These are phyloP conservation scores for Sebastes oblongus DNA, from an alignment of 2,797 vertebrate species.

Conservation along the genomic window DNA sequence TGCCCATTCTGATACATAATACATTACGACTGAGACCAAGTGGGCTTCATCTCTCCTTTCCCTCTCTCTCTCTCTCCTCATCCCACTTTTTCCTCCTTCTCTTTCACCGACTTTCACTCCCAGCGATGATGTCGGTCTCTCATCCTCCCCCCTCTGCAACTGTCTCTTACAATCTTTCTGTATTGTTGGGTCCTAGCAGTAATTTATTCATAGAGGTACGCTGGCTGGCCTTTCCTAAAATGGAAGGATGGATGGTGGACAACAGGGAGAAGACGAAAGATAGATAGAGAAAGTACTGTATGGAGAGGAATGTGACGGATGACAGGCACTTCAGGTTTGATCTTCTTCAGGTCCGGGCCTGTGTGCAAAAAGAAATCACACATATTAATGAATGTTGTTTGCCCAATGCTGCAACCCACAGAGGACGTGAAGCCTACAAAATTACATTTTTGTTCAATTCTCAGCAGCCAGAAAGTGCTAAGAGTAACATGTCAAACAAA, in stretches of 20 bases:
- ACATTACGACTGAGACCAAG: slow-evolving; percentile 72
- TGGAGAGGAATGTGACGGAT: background rate
- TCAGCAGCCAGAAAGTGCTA: background rate
- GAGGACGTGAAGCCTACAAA: background rate
- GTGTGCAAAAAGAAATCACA: slow-evolving; percentile 21
- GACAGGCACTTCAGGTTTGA: slow-evolving; percentile 9
- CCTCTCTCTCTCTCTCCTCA: background rate
- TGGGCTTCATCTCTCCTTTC: slow-evolving; percentile 11
- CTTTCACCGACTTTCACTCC: slow-evolving; percentile 19
- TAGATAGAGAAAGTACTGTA: background rate
- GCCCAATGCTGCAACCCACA: background rate
- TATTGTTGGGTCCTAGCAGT: slow-evolving; percentile 38
- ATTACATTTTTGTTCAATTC: slow-evolving; percentile 1
- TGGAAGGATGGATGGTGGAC: slow-evolving; percentile 34
- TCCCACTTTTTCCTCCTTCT: slow-evolving; percentile 13
- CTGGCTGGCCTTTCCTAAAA: slow-evolving; percentile 30
- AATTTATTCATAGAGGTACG: slow-evolving; percentile 56
- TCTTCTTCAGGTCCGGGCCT: background rate
- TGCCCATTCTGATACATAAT: slow-evolving; percentile 74
- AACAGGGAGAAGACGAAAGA: slow-evolving; percentile 26
- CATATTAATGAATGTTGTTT: slow-evolving; percentile 20
- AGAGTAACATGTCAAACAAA: background rate
- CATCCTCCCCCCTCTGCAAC: background rate
- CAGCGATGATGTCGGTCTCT: slow-evolving; percentile 7
- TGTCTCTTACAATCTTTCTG: slow-evolving; percentile 10